These are phyloP conservation scores for Thalassoma bifasciatum DNA, from an alignment of 2,113 vertebrate genomes.

Conservation along the genomic window DNA sequence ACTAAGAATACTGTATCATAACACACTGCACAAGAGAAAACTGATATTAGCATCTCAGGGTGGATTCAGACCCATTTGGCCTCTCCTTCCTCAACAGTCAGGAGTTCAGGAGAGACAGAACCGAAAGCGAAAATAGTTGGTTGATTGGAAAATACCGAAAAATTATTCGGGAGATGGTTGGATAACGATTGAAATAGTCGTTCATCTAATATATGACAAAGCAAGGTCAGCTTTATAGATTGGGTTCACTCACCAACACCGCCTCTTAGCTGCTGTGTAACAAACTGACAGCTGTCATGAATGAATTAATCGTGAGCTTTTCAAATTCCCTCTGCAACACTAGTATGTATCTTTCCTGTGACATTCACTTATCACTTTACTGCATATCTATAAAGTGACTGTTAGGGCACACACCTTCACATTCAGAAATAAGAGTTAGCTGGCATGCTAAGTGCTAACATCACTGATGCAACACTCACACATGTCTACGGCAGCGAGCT, in stretches of 20 bases:
- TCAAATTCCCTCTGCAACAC: not conserved
- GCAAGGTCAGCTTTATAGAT: not conserved
- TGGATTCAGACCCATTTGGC: too few relatives aligned
- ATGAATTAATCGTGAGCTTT: not conserved
- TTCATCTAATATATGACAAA: not conserved
- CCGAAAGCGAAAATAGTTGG: not conserved
- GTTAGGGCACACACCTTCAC: not conserved
- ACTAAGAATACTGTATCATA: too few relatives aligned
- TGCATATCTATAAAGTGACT: not conserved
- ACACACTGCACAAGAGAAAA: too few relatives aligned
- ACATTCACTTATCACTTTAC: not conserved
- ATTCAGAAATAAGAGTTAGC: not conserved
- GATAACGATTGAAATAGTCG: not conserved
- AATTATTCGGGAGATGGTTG: not conserved
- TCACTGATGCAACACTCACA: conserved; percentile 65
- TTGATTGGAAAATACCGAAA: not conserved
- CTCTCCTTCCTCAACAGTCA: too few relatives aligned
- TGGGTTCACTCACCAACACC: not conserved
- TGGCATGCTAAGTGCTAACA: conserved; percentile 30
- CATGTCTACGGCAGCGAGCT: conserved; percentile 31
- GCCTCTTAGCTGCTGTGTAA: not conserved
- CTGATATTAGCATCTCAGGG: too few relatives aligned
- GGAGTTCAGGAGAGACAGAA: not conserved
- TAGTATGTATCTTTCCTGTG: not conserved
- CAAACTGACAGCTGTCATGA: conserved; percentile 30